Conservation (phyloP, 92 coral and sea anemone genomes). For the Siderastrea siderea region DNA sequence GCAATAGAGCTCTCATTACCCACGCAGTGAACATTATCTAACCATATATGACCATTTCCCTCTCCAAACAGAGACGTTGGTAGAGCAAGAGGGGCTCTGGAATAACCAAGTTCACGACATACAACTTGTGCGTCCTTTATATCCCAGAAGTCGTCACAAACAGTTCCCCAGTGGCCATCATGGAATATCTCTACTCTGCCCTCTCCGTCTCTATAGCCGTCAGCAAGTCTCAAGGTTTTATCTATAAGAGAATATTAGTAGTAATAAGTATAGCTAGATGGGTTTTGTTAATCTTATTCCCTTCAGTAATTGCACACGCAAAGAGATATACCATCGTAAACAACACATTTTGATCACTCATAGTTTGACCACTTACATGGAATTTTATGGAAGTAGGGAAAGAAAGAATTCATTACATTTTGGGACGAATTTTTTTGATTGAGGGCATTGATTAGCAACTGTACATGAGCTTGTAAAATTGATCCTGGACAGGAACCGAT, state of each 20-base stretch:
- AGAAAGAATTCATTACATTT: too few species aligned
- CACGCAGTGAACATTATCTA: slow-evolving; percentile 6
- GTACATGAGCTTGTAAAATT: too few species aligned
- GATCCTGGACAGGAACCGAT: too few species aligned
- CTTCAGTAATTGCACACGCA: too few species aligned
- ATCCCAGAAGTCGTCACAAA: slow-evolving; percentile 42
- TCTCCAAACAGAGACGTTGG: neutral
- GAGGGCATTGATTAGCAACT: too few species aligned
- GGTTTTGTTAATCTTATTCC: neutral
- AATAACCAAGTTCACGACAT: slow-evolving; percentile 30
- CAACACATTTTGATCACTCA: too few species aligned
- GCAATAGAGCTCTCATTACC: slow-evolving; percentile 41
- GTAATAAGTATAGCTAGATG: neutral
- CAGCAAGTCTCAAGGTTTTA: slow-evolving; percentile 35
- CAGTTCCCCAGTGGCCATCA: slow-evolving; percentile 52
- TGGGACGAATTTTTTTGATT: too few species aligned
- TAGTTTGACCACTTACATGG: too few species aligned
- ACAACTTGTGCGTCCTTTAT: slow-evolving; percentile 39
- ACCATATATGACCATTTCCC: slow-evolving; percentile 54
- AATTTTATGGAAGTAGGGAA: too few species aligned
- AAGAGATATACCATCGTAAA: too few species aligned
- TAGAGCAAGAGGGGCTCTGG: slow-evolving; percentile 9
- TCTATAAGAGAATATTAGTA: neutral
- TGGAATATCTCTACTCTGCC: slow-evolving; percentile 45
- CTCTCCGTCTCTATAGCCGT: slow-evolving; percentile 37